Evolutionary conservation across 1,140 invertebrate genomes (phyloP).

Genomic region (Pseudomyrmex concolor): DNA sequence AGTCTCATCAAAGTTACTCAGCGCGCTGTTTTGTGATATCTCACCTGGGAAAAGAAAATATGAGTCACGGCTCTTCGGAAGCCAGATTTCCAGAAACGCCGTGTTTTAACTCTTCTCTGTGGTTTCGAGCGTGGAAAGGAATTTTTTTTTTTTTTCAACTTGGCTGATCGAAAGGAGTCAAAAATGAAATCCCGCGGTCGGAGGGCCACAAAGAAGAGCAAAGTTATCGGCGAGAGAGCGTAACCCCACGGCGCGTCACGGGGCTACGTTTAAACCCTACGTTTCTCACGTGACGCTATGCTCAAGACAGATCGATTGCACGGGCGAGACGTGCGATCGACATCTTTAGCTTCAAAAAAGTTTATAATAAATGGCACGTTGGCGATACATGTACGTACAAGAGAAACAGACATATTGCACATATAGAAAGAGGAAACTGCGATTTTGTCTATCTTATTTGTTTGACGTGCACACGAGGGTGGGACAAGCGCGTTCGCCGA

Average conservation of each 20-base stretch:
- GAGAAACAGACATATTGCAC: no score
- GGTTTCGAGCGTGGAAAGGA: no score
- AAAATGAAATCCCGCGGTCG: neutral
- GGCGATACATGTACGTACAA: neutral
- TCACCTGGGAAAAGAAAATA: slow-evolving; percentile 1
- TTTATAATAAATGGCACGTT: neutral
- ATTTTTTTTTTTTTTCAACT: no score
- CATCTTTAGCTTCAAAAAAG: neutral
- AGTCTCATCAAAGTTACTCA: no score
- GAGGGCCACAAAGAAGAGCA: neutral
- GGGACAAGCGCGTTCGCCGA: neutral
- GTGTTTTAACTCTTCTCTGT: neutral
- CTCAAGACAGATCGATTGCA: slow-evolving; percentile 1
- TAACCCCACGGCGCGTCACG: neutral
- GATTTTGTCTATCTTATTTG: neutral
- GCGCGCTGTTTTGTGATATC: neutral
- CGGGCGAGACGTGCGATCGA: neutral
- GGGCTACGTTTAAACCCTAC: neutral
- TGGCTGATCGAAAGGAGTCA: no score
- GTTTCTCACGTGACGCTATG: slow-evolving; percentile 6
- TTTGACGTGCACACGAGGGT: neutral
- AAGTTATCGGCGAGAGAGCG: slow-evolving; percentile 39
- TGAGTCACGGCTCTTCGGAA: neutral
- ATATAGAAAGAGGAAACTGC: neutral
- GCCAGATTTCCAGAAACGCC: neutral